Conservation (phyloP, 2,888 invertebrate species). For the Ormyrus thymus region DNA sequence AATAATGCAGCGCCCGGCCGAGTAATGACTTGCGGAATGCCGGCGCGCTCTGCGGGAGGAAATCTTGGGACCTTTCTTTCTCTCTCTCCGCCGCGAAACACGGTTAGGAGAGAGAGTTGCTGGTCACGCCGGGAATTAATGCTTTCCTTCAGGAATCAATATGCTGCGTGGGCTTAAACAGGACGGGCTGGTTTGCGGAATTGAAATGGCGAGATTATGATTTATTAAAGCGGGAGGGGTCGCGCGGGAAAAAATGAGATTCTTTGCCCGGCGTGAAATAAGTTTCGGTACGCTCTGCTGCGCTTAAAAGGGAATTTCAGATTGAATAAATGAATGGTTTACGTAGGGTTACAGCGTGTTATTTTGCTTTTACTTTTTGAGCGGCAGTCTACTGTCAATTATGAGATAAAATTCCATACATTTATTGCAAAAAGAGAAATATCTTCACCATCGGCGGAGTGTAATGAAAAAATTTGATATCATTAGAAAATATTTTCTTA, state of each 20-base stretch:
- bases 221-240: constrained; percentile 3
- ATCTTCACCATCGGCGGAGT: not conserved
- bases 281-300: too few species aligned
- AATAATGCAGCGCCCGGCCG: constrained; percentile 44
- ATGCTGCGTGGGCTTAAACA: too few species aligned
- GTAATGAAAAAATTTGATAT: not conserved
- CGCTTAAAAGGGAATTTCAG: too few species aligned
- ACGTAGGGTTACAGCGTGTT: too few species aligned
- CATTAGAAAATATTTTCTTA: not conserved
- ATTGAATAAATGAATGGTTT: too few species aligned
- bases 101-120: constrained; percentile 3
- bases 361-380: too few species aligned
- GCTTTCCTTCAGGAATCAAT: not conserved
- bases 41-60: constrained; percentile 1
- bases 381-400: too few species aligned
- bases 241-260: not conserved
- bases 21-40: constrained; percentile 51
- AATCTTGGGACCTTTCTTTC: constrained; percentile 13
- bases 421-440: not conserved
- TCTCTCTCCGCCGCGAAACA: not conserved
- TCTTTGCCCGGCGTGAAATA: too few species aligned
- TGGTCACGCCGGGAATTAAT: constrained; percentile 36
- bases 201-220: not conserved
- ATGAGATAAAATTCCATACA: too few species aligned
- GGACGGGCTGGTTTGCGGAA: not conserved